Conservation (phyloP, 2,797 vertebrate genomes). For the Cryptoblepharus egeriae region DNA sequence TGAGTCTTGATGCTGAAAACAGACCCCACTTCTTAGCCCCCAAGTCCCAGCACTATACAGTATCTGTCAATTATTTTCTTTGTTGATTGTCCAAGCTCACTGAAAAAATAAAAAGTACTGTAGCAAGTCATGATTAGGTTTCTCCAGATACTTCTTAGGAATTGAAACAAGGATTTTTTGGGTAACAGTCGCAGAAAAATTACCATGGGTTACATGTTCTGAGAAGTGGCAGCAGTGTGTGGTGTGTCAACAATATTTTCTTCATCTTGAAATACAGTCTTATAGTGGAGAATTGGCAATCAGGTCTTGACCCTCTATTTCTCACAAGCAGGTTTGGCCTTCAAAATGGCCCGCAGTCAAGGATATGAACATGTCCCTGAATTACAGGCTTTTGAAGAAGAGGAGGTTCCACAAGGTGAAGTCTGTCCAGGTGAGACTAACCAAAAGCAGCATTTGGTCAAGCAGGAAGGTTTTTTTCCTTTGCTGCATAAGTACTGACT, state of each 20-base stretch:
- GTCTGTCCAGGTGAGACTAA: neutral
- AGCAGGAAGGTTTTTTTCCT: neutral
- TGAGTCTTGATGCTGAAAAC: neutral
- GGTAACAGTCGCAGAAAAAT: neutral
- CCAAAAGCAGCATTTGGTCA: neutral
- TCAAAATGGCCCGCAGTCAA: slow-evolving; percentile 5
- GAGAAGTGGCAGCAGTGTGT: neutral
- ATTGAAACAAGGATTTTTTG: neutral
- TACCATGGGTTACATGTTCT: neutral
- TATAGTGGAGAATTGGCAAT: neutral
- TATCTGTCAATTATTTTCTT: neutral
- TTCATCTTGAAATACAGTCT: neutral
- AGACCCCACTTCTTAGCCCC: too few species aligned
- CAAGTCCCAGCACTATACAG: neutral
- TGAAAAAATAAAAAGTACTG: neutral
- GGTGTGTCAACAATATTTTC: neutral
- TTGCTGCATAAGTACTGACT: neutral
- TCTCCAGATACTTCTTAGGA: neutral
- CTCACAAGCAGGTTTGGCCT: neutral
- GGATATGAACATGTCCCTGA: neutral
- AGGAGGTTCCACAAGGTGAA: neutral
- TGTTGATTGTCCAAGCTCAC: neutral
- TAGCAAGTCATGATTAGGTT: neutral
- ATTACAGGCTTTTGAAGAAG: neutral
- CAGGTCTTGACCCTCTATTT: neutral